These are phyloP conservation scores for Melinopterus prodromus DNA, from an alignment of 2,888 invertebrate species.

Conservation along the genomic window DNA sequence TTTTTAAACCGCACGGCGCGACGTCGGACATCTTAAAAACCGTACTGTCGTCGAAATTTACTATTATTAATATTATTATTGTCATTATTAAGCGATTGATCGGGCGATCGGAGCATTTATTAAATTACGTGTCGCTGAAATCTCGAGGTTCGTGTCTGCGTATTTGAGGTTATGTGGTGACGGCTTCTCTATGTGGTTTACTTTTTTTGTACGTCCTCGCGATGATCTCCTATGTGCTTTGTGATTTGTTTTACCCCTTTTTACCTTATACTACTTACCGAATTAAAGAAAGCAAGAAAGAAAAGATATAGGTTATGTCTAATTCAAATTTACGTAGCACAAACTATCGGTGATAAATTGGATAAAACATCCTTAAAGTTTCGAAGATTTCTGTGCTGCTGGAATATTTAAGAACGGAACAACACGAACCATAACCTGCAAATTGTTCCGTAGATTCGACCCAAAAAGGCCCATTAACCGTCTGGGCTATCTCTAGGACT, in stretches of 20 bases:
- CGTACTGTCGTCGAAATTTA: background rate
- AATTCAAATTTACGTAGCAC: background rate
- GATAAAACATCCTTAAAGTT: background rate
- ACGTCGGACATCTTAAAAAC: background rate
- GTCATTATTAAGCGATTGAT: background rate
- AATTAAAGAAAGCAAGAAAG: too few relatives aligned
- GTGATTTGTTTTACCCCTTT: background rate
- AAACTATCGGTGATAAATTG: background rate
- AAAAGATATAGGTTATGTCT: background rate
- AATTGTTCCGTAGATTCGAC: background rate
- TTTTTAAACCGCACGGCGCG: background rate
- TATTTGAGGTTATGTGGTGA: background rate
- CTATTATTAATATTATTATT: background rate
- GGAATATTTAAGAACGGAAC: background rate
- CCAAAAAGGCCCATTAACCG: background rate
- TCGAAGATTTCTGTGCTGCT: background rate
- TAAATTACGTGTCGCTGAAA: background rate
- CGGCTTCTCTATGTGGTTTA: background rate
- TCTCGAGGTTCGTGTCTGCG: background rate
- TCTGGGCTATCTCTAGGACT: background rate
- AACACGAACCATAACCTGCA: background rate
- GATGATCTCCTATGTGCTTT: background rate
- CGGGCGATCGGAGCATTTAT: background rate
- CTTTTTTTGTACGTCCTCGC: background rate
- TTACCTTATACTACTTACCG: too few relatives aligned